Evolutionary conservation across 2,888 invertebrate species (phyloP).

Genomic region (Melikaiella ostensackeni): DNA sequence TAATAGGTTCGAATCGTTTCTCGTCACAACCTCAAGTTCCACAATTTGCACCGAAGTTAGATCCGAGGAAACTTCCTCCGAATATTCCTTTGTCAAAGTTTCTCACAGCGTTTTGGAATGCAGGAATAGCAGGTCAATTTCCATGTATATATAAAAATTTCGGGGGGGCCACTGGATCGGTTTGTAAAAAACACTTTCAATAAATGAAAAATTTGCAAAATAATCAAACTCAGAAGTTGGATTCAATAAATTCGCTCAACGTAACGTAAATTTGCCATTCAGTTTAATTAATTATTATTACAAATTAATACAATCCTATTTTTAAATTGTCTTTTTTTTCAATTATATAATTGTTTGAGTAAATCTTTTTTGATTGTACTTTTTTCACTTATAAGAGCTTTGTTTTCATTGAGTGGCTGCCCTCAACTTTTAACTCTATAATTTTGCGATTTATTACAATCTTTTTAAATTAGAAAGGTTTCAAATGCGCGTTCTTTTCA

Average conservation of each 20-base stretch:
- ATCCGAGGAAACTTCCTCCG: slow-evolving; percentile 65
- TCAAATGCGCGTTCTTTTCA: slow-evolving; percentile 12
- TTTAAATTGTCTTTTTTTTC: too few relatives aligned
- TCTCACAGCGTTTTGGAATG: slow-evolving; percentile 74
- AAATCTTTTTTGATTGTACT: too few relatives aligned
- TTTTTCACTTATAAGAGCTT: too few relatives aligned
- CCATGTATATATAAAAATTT: neutral
- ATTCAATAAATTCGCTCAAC: too few relatives aligned
- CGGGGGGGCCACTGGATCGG: neutral
- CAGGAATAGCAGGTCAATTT: slow-evolving; percentile 71
- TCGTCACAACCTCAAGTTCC: slow-evolving; percentile 70
- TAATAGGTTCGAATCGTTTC: slow-evolving; percentile 72
- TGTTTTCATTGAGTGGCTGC: too few relatives aligned
- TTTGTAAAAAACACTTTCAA: neutral
- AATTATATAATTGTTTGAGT: too few relatives aligned
- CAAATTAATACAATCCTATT: too few relatives aligned
- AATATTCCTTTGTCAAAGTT: slow-evolving; percentile 69
- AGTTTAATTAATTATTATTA: too few relatives aligned
- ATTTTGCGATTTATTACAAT: neutral
- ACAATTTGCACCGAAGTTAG: slow-evolving; percentile 61
- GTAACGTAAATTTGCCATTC: too few relatives aligned
- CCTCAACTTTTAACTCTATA: too few relatives aligned
- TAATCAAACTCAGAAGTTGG: too few relatives aligned
- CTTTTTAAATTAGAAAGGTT: neutral
- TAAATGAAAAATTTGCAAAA: too few relatives aligned